These are phyloP conservation scores for Lutjanus erythropterus DNA, from an alignment of 2,113 vertebrate species.

Conservation along the genomic window DNA sequence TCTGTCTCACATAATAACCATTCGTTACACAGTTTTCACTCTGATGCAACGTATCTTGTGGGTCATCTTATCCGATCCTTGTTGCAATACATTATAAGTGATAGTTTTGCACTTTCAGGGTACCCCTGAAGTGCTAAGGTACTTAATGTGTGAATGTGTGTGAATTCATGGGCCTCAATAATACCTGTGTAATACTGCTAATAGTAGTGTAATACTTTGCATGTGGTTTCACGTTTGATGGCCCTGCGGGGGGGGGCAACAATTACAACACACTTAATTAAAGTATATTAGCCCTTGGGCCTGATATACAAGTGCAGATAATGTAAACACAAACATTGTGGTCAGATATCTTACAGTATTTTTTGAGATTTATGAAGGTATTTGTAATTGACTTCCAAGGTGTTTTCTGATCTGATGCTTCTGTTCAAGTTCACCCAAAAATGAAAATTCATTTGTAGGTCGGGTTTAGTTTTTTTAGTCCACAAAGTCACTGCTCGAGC, in stretches of 20 bases:
- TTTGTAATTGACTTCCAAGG: neutral
- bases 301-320: too few relatives aligned
- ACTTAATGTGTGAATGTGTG: slow-evolving; percentile 11
- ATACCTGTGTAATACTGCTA: neutral
- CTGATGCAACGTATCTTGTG: slow-evolving; percentile 32
- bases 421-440: too few relatives aligned
- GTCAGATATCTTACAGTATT: too few relatives aligned
- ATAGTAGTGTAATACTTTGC: neutral
- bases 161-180: neutral
- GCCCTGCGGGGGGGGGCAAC: too few relatives aligned
- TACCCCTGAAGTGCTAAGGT: neutral
- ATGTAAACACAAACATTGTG: too few relatives aligned
- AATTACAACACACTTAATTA: too few relatives aligned
- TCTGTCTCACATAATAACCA: slow-evolving; percentile 37
- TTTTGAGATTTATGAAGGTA: too few relatives aligned
- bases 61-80: slow-evolving; percentile 33
- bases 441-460: too few relatives aligned
- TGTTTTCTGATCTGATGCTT: neutral
- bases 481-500: too few relatives aligned
- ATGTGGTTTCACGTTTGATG: neutral
- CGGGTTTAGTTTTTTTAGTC: too few relatives aligned
- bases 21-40: slow-evolving; percentile 47
- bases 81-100: slow-evolving; percentile 2
- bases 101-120: neutral
- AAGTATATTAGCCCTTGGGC: too few relatives aligned